Percentiles rank a stretch among this genome's conserved stretches.
Conservation (phyloP, 2,888 invertebrate species). For the Portevinia maculata region DNA sequence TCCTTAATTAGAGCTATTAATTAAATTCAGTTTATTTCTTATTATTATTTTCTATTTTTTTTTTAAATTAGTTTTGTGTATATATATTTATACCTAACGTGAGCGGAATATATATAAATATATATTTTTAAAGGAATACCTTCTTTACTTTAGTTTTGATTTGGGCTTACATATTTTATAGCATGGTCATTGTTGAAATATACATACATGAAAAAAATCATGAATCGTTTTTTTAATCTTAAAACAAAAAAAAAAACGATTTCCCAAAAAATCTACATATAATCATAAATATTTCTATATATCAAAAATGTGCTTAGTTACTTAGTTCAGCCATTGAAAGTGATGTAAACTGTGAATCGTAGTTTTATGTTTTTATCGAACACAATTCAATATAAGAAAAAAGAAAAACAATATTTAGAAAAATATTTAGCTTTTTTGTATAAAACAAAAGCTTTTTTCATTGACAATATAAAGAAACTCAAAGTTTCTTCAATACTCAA, state of each 20-base stretch:
- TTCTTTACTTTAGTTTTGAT: conserved; percentile 69
- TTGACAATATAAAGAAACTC: conserved; percentile 46
- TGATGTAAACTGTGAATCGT: conserved; percentile 63
- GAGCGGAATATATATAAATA: conserved; percentile 52
- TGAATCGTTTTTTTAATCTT: conserved; percentile 6
- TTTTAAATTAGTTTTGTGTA: conserved; percentile 60
- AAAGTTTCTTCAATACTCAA: conserved; percentile 54
- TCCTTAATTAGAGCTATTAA: conserved; percentile 58
- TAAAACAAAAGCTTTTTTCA: conserved; percentile 67
- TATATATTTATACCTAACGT: conserved; percentile 60
- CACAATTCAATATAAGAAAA: conserved; percentile 32
- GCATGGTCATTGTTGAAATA: conserved; percentile 76
- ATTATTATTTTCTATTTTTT: conserved; percentile 38
- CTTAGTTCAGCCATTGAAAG: conserved; percentile 54
- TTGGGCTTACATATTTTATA: conserved; percentile 75
- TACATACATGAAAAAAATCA: conserved; percentile 43
- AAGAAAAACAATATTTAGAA: conserved; percentile 42
- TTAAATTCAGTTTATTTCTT: conserved; percentile 19
- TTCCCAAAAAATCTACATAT: conserved; percentile 32
- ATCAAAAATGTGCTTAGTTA: conserved; percentile 59
- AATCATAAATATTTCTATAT: conserved; percentile 38
- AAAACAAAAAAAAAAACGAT: conserved; percentile 27
- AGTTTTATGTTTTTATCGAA: conserved; percentile 52
- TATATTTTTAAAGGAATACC: conserved; percentile 27
- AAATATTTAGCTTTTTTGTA: conserved; percentile 69